Conservation (phyloP, 2,888 invertebrate genomes). For the Parascotia fuliginaria region DNA sequence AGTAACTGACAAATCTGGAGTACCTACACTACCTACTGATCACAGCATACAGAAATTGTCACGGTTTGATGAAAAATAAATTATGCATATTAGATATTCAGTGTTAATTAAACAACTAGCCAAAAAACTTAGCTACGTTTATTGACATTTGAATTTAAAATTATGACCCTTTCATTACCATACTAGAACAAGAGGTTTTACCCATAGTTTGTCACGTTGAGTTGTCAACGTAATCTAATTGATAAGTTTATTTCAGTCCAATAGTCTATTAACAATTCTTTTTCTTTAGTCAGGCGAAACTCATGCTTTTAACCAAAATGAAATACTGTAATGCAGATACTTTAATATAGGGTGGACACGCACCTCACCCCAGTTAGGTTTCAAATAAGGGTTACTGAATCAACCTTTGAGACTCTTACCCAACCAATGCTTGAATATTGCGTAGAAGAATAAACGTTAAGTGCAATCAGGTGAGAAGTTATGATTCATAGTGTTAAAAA, state of each 20-base stretch:
- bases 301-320: too few species aligned
- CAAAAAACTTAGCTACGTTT: too few species aligned
- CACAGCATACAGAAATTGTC: too few species aligned
- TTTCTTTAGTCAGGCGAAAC: background rate
- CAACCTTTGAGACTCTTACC: too few species aligned
- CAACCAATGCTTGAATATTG: too few species aligned
- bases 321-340: too few species aligned
- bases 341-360: too few species aligned
- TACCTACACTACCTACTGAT: too few species aligned
- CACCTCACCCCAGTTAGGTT: background rate
- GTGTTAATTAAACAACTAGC: too few species aligned
- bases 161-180: background rate
- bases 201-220: background rate
- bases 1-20: too few species aligned
- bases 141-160: background rate
- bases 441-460: background rate
- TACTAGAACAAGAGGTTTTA: background rate
- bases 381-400: background rate
- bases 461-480: background rate
- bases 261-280: background rate
- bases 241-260: background rate
- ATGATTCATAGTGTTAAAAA: slow-evolving; percentile 15
- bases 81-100: too few species aligned
- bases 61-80: too few species aligned
- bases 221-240: background rate